phyloP scores from a whole-genome alignment of 2,888 invertebrate genomes.

The Ceriagrion tenellum region DNA sequence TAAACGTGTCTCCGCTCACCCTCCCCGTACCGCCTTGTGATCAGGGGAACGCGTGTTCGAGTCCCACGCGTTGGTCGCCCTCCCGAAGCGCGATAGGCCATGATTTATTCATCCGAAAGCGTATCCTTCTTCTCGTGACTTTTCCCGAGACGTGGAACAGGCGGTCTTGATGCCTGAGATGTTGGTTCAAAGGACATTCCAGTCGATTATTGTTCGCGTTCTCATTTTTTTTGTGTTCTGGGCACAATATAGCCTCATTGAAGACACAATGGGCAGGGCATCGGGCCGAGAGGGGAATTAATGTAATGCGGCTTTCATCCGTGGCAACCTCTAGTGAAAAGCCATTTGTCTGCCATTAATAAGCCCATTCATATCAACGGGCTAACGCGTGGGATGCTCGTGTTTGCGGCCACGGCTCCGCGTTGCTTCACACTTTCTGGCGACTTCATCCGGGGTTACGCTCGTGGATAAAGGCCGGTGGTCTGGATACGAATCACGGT shows the following conservation, averaged over 20 bases:
- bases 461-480: not conserved
- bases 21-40: not conserved
- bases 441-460: not conserved
- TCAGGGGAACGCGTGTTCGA: slow-evolving; percentile 59
- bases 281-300: not conserved
- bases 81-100: not conserved
- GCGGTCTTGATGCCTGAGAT: not conserved
- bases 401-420: not conserved
- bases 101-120: slow-evolving; percentile 53
- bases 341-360: slow-evolving; percentile 36
- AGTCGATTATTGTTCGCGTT: not conserved
- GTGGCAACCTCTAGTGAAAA: not conserved
- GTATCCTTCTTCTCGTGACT: not conserved
- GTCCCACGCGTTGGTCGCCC: slow-evolving; percentile 31
- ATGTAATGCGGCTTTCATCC: not conserved
- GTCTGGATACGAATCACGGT: too few species aligned
- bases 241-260: not conserved
- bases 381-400: not conserved
- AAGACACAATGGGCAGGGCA: not conserved
- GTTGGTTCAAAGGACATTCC: not conserved
- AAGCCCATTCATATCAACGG: slow-evolving; percentile 25
- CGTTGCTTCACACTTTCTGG: not conserved
- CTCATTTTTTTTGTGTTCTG: not conserved
- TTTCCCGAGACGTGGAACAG: not conserved
- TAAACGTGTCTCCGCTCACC: slow-evolving; percentile 41